Conservation (phyloP, 2,113 vertebrate species). For the Cinclus mexicanus region DNA sequence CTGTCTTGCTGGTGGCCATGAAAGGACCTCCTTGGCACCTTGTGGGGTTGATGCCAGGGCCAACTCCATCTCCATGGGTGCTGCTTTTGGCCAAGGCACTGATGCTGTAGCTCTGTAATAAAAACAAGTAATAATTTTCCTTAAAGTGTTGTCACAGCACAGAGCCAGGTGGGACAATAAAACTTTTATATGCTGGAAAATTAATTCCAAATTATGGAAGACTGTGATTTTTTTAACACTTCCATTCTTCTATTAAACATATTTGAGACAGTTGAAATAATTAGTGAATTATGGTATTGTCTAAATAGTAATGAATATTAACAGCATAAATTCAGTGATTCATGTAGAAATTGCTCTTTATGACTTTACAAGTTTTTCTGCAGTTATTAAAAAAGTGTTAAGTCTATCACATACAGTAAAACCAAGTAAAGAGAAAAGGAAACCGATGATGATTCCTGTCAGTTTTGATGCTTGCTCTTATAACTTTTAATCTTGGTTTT, state of each 20-base stretch:
- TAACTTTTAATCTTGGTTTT: not conserved
- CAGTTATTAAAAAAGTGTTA: not conserved
- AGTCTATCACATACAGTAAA: not conserved
- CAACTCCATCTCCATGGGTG: fast-evolving
- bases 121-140: not conserved
- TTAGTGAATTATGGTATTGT: not conserved
- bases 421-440: not conserved
- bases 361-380: not conserved
- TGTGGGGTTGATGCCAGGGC: not conserved
- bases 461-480: not conserved
- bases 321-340: not conserved
- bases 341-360: not conserved
- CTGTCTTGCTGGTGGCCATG: not conserved
- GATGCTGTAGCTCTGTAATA: not conserved
- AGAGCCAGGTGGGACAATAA: not conserved
- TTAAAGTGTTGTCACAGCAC: not conserved
- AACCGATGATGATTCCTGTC: not conserved
- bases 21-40: not conserved
- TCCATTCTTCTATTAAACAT: not conserved
- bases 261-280: not conserved
- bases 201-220: not conserved
- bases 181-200: not conserved
- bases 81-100: not conserved
- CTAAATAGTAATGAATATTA: not conserved
- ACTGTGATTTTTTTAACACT: not conserved